phyloP scores from a whole-genome alignment of 1,140 invertebrate species.

The Rhopalosiphum maidis region DNA sequence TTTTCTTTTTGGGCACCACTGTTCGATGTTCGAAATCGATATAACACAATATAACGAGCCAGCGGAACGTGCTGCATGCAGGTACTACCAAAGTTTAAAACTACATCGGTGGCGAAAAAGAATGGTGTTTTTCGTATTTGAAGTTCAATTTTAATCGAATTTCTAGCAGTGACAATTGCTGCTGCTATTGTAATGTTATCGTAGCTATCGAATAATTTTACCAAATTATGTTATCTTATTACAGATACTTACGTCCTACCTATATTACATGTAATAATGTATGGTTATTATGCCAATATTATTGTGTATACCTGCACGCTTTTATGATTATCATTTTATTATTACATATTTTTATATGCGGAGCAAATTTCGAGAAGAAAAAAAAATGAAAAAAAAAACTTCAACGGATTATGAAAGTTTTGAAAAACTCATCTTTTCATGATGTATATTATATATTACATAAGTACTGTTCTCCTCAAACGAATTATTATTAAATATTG shows the following conservation, averaged over 20 bases:
- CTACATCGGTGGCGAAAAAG: background rate
- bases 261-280: background rate
- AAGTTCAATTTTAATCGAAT: constrained; percentile 45
- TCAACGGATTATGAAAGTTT: background rate
- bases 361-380: background rate
- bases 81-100: constrained; percentile 47
- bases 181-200: background rate
- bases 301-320: no score
- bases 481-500: constrained; percentile 45
- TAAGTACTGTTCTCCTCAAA: background rate
- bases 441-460: background rate
- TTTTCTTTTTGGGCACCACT: constrained; percentile 42
- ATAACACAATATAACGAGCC: constrained; percentile 21
- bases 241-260: background rate
- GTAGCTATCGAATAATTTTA: constrained; percentile 6
- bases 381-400: background rate
- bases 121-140: constrained; percentile 23
- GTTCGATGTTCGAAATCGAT: background rate
- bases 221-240: background rate
- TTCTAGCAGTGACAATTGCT: background rate
- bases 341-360: background rate
- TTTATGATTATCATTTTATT: background rate
- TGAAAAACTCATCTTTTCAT: background rate
- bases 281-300: background rate
- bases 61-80: background rate